phyloP scores from a whole-genome alignment of 2,797 vertebrate species.

The Acipenser transmontanus region DNA sequence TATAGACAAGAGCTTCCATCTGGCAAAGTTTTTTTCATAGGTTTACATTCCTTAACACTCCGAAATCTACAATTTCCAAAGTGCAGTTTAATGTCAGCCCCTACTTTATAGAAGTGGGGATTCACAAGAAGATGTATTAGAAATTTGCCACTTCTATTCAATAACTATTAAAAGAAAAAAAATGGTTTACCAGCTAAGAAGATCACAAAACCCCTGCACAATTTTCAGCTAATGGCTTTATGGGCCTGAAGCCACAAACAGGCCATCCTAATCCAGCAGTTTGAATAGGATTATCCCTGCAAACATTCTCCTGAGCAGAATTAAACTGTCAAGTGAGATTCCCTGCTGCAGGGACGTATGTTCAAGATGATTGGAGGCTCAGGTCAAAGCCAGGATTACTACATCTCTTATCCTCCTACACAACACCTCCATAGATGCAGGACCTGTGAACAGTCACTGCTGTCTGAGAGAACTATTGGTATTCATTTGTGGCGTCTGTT shows the following conservation, averaged over 20 bases:
- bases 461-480: background rate
- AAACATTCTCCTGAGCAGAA: slow-evolving; percentile 50
- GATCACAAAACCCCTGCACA: slow-evolving; percentile 40
- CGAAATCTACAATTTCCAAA: slow-evolving; percentile 18
- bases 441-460: slow-evolving; percentile 9
- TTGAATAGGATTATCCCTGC: slow-evolving; percentile 52
- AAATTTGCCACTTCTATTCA: slow-evolving; percentile 42
- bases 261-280: slow-evolving; percentile 44
- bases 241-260: slow-evolving; percentile 41
- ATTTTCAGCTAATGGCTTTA: slow-evolving; percentile 56
- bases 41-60: background rate
- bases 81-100: slow-evolving; percentile 13
- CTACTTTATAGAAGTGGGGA: slow-evolving; percentile 32
- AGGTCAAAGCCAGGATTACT: slow-evolving; percentile 32
- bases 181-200: slow-evolving; percentile 54
- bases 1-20: slow-evolving; percentile 7
- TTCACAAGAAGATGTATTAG: slow-evolving; percentile 48
- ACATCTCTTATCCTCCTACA: slow-evolving; percentile 30
- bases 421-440: slow-evolving; percentile 21
- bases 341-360: slow-evolving; percentile 22
- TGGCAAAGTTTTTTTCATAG: background rate
- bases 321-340: slow-evolving; percentile 50
- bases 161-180: slow-evolving; percentile 23
- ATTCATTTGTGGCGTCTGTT: slow-evolving; percentile 14
- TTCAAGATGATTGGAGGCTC: slow-evolving; percentile 36